A percentile compares a stretch with the other conserved stretches of the same genome.
Conservation (phyloP, 1,140 invertebrate species). For the Brachionus angularis region DNA sequence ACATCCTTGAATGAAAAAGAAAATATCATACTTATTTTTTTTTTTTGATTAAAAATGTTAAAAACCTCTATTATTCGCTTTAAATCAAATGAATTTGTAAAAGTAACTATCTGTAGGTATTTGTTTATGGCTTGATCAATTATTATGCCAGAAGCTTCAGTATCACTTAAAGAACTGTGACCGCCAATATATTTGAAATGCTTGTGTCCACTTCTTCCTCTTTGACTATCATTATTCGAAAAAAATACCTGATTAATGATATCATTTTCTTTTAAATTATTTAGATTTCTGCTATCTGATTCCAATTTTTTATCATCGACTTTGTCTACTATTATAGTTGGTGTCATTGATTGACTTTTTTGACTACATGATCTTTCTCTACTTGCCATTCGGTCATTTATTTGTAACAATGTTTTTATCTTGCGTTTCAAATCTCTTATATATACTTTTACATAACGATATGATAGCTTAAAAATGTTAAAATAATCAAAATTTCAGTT, state of each 20-base stretch:
- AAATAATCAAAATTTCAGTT: neutral
- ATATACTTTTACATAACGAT: constrained; percentile 38
- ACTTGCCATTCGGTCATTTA: neutral
- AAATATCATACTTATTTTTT: too few relatives aligned
- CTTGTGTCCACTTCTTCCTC: constrained; percentile 3
- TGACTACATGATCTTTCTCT: constrained; percentile 8
- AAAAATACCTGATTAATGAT: constrained; percentile 23
- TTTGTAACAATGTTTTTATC: constrained; percentile 2
- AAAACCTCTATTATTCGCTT: constrained; percentile 4
- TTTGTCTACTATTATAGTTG: constrained; percentile 28
- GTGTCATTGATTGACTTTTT: neutral
- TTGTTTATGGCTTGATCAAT: constrained; percentile 22
- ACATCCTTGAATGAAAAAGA: too few relatives aligned
- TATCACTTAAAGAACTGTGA: neutral
- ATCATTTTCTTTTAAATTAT: neutral
- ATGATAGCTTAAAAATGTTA: constrained; percentile 8
- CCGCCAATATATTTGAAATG: neutral
- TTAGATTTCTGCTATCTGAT: neutral
- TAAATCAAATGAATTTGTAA: neutral
- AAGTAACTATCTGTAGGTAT: neutral
- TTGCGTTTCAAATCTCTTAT: constrained; percentile 33
- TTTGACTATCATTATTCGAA: neutral
- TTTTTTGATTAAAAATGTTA: too few relatives aligned
- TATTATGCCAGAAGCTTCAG: neutral
- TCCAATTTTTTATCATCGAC: constrained; percentile 6